Conservation (phyloP, 2,113 vertebrate species). For the Bubalus kerabau region DNA sequence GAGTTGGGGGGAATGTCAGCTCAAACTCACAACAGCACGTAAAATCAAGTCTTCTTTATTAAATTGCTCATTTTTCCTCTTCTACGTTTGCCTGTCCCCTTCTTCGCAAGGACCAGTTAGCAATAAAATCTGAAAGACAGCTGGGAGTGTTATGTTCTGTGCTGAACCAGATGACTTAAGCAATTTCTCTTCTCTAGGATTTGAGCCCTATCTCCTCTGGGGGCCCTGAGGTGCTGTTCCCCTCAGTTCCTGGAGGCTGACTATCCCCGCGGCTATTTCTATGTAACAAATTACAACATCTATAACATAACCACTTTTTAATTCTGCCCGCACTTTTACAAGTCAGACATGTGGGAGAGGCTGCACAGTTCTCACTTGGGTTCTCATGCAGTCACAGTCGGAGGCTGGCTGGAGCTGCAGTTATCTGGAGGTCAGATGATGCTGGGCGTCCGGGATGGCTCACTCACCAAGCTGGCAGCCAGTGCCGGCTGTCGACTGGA, state of each 20-base stretch:
- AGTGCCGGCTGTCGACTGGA: neutral
- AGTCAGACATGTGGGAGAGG: neutral
- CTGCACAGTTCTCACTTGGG: neutral
- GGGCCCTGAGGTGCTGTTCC: neutral
- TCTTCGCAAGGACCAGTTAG: neutral
- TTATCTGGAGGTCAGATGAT: neutral
- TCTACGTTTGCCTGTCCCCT: neutral
- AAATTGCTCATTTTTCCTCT: neutral
- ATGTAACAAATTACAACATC: neutral
- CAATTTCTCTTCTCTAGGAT: neutral
- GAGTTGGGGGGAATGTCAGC: rapidly evolving
- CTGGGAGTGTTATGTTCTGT: neutral
- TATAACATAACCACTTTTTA: neutral
- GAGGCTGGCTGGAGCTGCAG: neutral
- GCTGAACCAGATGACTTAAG: neutral
- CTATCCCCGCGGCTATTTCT: neutral
- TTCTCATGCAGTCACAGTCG: neutral
- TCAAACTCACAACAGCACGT: neutral
- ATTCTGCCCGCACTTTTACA: neutral
- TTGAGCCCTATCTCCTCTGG: neutral
- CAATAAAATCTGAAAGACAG: neutral
- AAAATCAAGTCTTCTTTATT: neutral
- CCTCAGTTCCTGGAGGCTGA: neutral
- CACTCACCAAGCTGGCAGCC: neutral
- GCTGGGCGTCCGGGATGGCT: neutral